Evolutionary conservation across 1,140 invertebrate species (phyloP).

Genomic region (Cherax quadricarinatus): DNA sequence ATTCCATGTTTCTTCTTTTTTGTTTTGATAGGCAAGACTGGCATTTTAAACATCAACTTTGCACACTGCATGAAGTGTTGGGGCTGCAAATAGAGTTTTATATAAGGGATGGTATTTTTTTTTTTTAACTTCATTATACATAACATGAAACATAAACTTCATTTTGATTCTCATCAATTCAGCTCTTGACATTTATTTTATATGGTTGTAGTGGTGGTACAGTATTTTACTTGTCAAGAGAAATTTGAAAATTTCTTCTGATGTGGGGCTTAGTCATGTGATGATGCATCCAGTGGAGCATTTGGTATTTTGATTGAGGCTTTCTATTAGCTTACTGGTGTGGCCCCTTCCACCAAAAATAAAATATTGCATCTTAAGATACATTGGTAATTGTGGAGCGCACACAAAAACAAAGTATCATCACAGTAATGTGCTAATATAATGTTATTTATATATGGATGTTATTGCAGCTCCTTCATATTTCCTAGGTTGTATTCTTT

Average conservation of each 20-base stretch:
- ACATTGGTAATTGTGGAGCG: too few relatives aligned
- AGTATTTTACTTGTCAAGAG: neutral
- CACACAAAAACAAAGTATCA: too few relatives aligned
- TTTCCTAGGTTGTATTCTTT: constrained; percentile 30
- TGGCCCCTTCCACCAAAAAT: too few relatives aligned
- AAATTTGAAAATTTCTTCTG: too few relatives aligned
- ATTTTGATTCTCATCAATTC: constrained; percentile 1
- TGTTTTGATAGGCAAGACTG: neutral
- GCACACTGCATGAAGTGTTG: constrained; percentile 1
- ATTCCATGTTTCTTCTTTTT: neutral
- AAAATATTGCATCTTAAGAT: too few relatives aligned
- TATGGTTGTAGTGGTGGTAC: neutral
- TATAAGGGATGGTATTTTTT: neutral
- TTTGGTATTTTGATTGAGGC: too few relatives aligned
- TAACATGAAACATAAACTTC: neutral
- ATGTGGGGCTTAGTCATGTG: too few relatives aligned
- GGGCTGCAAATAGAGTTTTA: neutral
- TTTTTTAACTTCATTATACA: neutral
- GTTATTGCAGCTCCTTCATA: constrained; percentile 1
- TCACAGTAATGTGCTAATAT: too few relatives aligned
- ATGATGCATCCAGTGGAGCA: too few relatives aligned
- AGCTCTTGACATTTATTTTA: neutral
- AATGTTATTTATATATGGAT: neutral
- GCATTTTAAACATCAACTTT: neutral
- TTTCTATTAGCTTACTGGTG: too few relatives aligned